Percentiles rank a stretch among this genome's conserved stretches.
Conservation (phyloP, 2,888 invertebrate genomes). For the Acronicta leporina region DNA sequence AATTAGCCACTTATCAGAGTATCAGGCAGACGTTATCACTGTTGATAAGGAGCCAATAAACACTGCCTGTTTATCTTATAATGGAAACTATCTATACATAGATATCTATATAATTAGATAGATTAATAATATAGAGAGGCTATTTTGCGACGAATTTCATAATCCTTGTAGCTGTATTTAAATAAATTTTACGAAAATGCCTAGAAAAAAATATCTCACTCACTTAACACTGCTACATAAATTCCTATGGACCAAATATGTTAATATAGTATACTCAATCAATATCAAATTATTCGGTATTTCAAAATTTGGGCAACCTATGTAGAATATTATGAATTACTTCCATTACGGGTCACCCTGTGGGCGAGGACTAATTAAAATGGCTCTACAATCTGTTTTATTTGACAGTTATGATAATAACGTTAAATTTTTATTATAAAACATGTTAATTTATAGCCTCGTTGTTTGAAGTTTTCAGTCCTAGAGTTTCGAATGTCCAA, state of each 20-base stretch:
- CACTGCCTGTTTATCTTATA: conserved; percentile 42
- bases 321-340: conserved; percentile 11
- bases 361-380: conserved; percentile 48
- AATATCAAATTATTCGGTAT: conserved; percentile 10
- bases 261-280: neutral
- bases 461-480: conserved; percentile 19
- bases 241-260: conserved; percentile 3
- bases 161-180: too few relatives aligned
- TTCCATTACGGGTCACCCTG: conserved; percentile 29
- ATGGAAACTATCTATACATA: conserved; percentile 22
- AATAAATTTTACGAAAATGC: too few relatives aligned
- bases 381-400: conserved; percentile 30
- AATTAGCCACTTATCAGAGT: conserved; percentile 43
- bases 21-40: conserved; percentile 44
- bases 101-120: conserved; percentile 13
- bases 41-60: conserved; percentile 44
- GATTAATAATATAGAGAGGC: neutral
- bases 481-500: conserved; percentile 6
- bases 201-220: too few relatives aligned
- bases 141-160: neutral
- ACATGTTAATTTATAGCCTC: conserved; percentile 37
- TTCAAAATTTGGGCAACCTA: neutral
- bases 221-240: neutral
- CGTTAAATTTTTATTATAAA: conserved; percentile 26
- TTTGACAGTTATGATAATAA: conserved; percentile 40